Base-by-base conservation (phyloP, 2,797 vertebrate genomes). In the Rhodeus uyekii region DNA sequence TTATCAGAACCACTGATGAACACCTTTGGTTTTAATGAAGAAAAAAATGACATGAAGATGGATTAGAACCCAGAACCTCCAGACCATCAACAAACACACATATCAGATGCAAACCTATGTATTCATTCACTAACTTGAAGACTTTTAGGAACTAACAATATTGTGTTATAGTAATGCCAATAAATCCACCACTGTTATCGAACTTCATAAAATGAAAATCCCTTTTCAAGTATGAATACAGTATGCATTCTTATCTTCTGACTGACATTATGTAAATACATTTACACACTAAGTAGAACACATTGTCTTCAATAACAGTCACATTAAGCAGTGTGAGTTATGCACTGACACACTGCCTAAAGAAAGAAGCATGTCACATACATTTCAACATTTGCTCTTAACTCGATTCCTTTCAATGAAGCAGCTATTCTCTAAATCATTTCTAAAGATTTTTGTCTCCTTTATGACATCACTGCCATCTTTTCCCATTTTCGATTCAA, bases 371-470 rank as follows among this genome's bases (percentile, higher is more conserved):
- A 29, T 76, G 24, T 48, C 22, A 24, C 16, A 48, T 19, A 29
- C 27, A 32, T 13, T 36, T 58, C 18, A 60, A 42, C 53, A 42
- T 61, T 61, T 46, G 14, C 67, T 71, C 38, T 39, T 60, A 19
- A 36, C 8, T 32, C 8, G 16, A 22, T 7, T 46, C 38, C 39
- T 80, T 61, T 61, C 38, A n/a, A n/a, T n/a, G n/a, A n/a, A n/a
- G n/a, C n/a, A 27, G 32, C 61, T 63, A 58, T 39, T 5, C 13
- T 73, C 48, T 75, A 27, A 71, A 60, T 46, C 13, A 48, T 64
- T 32, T 80, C 53, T 46, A 71, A 22, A 60, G 76, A 65, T 80
- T n/a, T 80, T 24, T 60, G 38, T 55, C 67, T 61, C 16, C 8
- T 61, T 60, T n/a, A 44, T 69, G 38, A 12, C 19, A 39, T 53